Evolutionary conservation across 2,113 vertebrate genomes (phyloP), one percentile per base, ranked within the genome.

Genomic region (Thamnophis sirtalis): DNA sequence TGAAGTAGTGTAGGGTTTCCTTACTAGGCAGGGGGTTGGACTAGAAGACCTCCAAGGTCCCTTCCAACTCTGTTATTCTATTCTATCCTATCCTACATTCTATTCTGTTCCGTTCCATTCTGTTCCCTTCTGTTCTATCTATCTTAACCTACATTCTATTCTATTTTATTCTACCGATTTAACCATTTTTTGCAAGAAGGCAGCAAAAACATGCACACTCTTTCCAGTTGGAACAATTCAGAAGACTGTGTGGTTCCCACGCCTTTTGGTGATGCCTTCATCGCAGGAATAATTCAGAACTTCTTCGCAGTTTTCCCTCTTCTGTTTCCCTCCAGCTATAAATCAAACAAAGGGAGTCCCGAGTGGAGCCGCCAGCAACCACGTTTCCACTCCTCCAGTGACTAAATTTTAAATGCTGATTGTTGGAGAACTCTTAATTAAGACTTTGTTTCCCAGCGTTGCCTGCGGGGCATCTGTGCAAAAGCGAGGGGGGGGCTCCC

Each of bases 361-460:
- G 22, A 58, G 22, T 58, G 24, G 28, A 92, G 43, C 28, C 84
- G 94, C 93, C 92, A 96, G 93, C 92, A 92, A 93, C 63, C 50
- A 38, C 22, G 9, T 24, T 48, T 48, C 9, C 80, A 48, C 28
- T 3, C 15, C 49, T 3, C 17, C 63, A 8, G 2, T 6, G 95
- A 95, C 94, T 93, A 93, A 91, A 93, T 96, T 97, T 95, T 84
- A 73, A 94, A 91, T 96, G 93, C 94, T 93, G 89, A 84, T 93
- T 95, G 94, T 93, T 84, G 93, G 89, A 95, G 93, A 96, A 96
- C 95, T 97, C 96, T 97, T 96, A 95, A 96, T 96, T 95, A 94
- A 96, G 95, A 80, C 33, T 80, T 80, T 38, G 15, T 7, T 80
- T 80, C 3, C 6, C 5, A 21, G 68, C 17, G 38, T 38, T 38